A percentile compares a stretch with the other conserved stretches of the same genome.
Conservation (phyloP, 2,113 vertebrate species). For the Lepisosteus oculatus region DNA sequence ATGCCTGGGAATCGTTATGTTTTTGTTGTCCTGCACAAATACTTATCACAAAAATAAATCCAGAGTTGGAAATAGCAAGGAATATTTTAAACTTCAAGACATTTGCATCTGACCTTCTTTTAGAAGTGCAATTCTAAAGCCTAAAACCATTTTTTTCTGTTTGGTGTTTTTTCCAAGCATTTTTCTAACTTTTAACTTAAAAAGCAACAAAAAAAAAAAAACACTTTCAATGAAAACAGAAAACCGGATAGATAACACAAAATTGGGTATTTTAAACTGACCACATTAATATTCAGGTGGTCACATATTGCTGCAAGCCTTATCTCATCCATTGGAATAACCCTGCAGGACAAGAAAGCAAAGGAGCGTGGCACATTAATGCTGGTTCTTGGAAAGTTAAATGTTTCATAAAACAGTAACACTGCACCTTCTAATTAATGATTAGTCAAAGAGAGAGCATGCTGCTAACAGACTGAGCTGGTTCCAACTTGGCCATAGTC, state of each 20-base stretch:
- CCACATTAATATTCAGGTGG: neutral
- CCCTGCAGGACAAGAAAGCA: neutral
- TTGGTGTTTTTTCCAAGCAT: too few species aligned
- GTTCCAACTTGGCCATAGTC: neutral
- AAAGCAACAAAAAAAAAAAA: too few species aligned
- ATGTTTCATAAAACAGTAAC: conserved; percentile 4
- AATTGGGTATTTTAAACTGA: neutral
- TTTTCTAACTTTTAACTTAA: too few species aligned
- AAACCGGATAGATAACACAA: conserved; percentile 2
- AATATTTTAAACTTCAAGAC: too few species aligned
- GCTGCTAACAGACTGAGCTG: neutral
- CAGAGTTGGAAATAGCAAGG: too few species aligned
- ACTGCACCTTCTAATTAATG: conserved; percentile 5
- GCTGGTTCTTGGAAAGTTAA: conserved; percentile 1
- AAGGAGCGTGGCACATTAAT: neutral
- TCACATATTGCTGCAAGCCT: neutral
- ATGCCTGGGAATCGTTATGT: too few species aligned
- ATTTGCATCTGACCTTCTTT: too few species aligned
- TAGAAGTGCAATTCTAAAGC: too few species aligned
- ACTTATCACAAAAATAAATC: too few species aligned
- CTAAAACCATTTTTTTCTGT: too few species aligned
- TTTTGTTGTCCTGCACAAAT: too few species aligned
- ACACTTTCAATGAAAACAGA: too few species aligned
- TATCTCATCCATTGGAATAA: conserved; percentile 5
- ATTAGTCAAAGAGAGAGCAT: conserved; percentile 11